phyloP scores from a whole-genome alignment of 35 echinoderm and acorn worm genomes.

The Anneissia japonica region DNA sequence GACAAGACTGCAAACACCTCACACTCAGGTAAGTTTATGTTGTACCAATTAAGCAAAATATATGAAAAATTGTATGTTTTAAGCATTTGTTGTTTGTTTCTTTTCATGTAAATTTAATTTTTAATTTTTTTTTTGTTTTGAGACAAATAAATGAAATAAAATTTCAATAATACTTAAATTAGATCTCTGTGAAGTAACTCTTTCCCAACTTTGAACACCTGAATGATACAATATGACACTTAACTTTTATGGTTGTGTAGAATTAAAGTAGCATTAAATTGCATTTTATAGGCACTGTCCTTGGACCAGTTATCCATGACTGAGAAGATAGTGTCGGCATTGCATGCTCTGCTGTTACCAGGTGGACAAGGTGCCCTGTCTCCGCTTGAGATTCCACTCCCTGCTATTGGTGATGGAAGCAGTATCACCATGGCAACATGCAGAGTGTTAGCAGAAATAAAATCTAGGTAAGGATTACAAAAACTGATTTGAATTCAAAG shows the following conservation, averaged over 20 bases:
- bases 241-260: no score
- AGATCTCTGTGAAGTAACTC: no score
- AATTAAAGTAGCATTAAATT: no score
- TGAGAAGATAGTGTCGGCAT: constrained; percentile 50
- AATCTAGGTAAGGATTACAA: constrained; percentile 45
- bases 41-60: no score
- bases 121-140: no score
- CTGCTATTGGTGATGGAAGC: constrained; percentile 55
- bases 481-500: no score
- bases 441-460: constrained; percentile 69
- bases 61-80: no score
- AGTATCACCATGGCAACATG: constrained; percentile 69
- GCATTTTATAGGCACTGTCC: constrained; percentile 49
- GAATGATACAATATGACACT: no score
- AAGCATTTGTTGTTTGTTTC: no score
- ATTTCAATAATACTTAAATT: no score
- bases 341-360: constrained; percentile 58
- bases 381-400: constrained; percentile 50
- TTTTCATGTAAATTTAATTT: no score
- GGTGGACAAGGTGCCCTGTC: constrained; percentile 42
- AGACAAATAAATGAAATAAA: no score
- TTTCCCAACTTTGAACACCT: neutral
- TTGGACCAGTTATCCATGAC: constrained; percentile 69
- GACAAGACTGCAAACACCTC: constrained; percentile 52
- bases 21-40: constrained; percentile 34